Conservation (phyloP, 2,797 vertebrate genomes). For the Danio aesculapii region DNA sequence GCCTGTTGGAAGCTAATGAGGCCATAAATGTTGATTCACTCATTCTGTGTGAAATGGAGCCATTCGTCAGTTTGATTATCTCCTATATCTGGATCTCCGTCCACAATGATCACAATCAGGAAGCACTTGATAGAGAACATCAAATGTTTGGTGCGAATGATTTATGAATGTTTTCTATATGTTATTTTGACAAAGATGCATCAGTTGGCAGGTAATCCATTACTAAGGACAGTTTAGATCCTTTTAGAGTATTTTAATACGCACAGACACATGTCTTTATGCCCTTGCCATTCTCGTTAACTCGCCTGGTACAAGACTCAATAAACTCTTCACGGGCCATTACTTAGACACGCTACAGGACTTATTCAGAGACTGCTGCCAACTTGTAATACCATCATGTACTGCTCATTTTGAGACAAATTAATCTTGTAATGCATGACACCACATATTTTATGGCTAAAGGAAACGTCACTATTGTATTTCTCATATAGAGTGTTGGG, state of each 20-base stretch:
- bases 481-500: not conserved
- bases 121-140: not conserved
- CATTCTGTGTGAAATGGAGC: constrained; percentile 14
- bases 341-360: constrained; percentile 6
- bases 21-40: constrained; percentile 12
- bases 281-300: constrained; percentile 26
- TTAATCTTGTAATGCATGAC: not conserved
- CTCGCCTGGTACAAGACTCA: constrained; percentile 17
- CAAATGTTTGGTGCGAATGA: constrained; percentile 1
- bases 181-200: constrained; percentile 3
- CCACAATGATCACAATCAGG: constrained; percentile 2
- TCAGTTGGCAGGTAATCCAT: constrained; percentile 13
- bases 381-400: constrained; percentile 24
- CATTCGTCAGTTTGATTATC: constrained; percentile 16
- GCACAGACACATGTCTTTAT: not conserved
- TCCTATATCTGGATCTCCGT: constrained; percentile 14
- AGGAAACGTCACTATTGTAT: not conserved
- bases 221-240: not conserved
- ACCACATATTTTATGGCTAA: not conserved
- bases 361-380: constrained; percentile 24
- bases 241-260: constrained; percentile 5
- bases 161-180: constrained; percentile 23
- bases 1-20: not conserved
- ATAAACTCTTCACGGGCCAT: constrained; percentile 35
- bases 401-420: constrained; percentile 1